Percentiles rank a stretch among this genome's conserved stretches.
These are phyloP conservation scores for Agelastica alni DNA, from an alignment of 2,888 invertebrate genomes.

Conservation along the genomic window DNA sequence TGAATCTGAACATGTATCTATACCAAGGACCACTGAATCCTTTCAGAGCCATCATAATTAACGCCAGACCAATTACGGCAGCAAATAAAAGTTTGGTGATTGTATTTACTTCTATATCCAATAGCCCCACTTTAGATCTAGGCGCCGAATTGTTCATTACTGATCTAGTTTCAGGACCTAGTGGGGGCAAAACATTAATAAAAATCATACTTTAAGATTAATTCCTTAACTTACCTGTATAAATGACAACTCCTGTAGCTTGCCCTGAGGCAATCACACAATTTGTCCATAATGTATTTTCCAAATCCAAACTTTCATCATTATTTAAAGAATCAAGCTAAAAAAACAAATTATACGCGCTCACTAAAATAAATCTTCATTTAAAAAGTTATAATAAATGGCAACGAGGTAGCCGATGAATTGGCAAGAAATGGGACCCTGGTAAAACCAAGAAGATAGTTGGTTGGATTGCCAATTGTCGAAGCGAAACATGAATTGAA, in stretches of 20 bases:
- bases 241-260: constrained; percentile 93
- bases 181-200: constrained; percentile 20
- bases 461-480: too few species aligned
- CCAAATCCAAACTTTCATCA: constrained; percentile 87
- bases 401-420: too few species aligned
- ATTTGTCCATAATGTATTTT: constrained; percentile 98
- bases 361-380: too few species aligned
- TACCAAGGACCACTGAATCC: constrained; percentile 97
- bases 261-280: constrained; percentile 97
- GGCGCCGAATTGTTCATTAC: constrained; percentile 99
- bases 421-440: too few species aligned
- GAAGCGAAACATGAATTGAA: too few species aligned
- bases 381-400: too few species aligned
- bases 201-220: neutral
- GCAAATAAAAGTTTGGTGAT: constrained; percentile 93
- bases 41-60: constrained; percentile 95
- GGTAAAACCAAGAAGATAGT: too few species aligned
- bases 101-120: constrained; percentile 96
- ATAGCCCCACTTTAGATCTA: constrained; percentile 91
- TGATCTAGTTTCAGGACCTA: constrained; percentile 91
- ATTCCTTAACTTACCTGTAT: constrained; percentile 67
- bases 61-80: constrained; percentile 86
- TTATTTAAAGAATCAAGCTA: constrained; percentile 65
- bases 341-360: constrained; percentile 29
- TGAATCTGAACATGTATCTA: constrained; percentile 93